Base-by-base conservation (phyloP, 1,140 invertebrate genomes). In the Holotrichia oblita region DNA sequence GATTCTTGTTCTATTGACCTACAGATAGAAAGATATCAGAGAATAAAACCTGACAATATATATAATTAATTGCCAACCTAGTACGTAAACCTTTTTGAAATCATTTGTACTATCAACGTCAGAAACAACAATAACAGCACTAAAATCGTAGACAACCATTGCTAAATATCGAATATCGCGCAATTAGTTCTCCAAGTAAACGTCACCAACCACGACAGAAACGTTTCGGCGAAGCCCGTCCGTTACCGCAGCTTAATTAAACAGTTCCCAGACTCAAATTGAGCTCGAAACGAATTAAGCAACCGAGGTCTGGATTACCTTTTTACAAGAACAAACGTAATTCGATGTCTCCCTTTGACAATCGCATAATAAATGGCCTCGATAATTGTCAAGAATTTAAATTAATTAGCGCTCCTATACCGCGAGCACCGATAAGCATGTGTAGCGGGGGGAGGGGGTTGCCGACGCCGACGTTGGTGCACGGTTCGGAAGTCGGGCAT, bases 241-340 rank as follows among this genome's bases (percentile, higher is more conserved):
- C 48, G n/a, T 55, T n/a, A 22, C 61, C 22, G 22, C 8, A 10
- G 12, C 61, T 69, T 55, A 69, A 69, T 69, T 69, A 69, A 69
- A 69, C 61, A 69, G 61, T 69, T 69, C 22, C 61, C 6, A 4
- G 14, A 22, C 14, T 69, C 61, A 69, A 69, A 69, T 69, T 69
- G 61, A 69, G 61, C 61, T 24, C 61, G 61, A 69, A 69, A 69
- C 22, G 27, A 69, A 69, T 69, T 69, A 69, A 69, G 27, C 61
- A 34, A 22, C 61, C 61, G 8, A 69, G 22, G 61, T 69, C 61
- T 69, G 61, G 61, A 69, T 69, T 69, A 69, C 61, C 61, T 69
- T 69, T 69, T 69, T 69, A 69, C 61, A 69, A 69, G 61, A 69
- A 69, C 61, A n/a, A 34, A 69, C 61, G 61, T 69, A 69, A 69